Base-by-base conservation (phyloP, 2,113 vertebrate species). In the Bothrops jararaca region DNA sequence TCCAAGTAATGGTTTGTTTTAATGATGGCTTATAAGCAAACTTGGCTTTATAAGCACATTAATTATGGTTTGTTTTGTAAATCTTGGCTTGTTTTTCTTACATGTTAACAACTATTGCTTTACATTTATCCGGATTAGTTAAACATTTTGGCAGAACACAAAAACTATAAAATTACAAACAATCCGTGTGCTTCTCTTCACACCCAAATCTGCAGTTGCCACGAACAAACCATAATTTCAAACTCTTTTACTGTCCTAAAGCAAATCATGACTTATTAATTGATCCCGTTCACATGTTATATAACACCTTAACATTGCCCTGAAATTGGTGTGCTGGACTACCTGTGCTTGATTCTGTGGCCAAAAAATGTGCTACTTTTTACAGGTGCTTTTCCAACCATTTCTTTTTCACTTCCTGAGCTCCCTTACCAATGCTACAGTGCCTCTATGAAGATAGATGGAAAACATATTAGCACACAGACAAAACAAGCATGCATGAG, bases 401-500 rank as follows among this genome's bases (percentile, higher is more conserved):
- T n/a, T 86, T 64, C 88, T 91, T 69, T 8, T 22, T 90, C 56
- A 90, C 87, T 39, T 89, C 45, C 60, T 69, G 57, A 80, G 80
- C 92, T 91, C 86, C 42, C n/a, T 56, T 0, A 42, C 56, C 10
- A 88, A 2, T 1, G 34, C 54, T 10, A 1, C n/a, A 42, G 6
- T 74, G 89, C 90, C 3, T 0, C 24, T 23, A 1, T 39, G 91
- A 92, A 34, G 42, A 1, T 4, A 69, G 60, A 60, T 80, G 85
- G 93, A 88, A 89, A 92, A 92, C 39, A 45, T 58, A 89, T 91
- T 91, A 93, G 53, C 57, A 56, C 52, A 39, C 58, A 93, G 91
- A 93, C 93, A 92, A 92, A 93, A 93, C 96, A 96, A 96, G 95
- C 94, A 45, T 96, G 92, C 95, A 95, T 29, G 57, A 93, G 88